phyloP scores from a whole-genome alignment of 1,140 invertebrate genomes.

The Paramacrobiotus metropolitanus region DNA sequence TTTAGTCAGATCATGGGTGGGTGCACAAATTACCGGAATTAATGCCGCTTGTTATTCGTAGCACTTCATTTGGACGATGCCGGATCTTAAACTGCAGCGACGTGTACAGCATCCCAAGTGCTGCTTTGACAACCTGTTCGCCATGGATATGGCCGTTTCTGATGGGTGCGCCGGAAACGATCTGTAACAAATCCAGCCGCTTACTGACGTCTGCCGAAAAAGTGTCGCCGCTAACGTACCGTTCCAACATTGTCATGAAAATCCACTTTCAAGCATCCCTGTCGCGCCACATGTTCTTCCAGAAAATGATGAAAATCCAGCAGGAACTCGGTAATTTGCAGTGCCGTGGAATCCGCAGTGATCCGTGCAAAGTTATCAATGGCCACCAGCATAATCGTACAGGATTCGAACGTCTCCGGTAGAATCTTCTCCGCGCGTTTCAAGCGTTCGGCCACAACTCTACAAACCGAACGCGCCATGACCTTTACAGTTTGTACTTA shows the following conservation, averaged over 20 bases:
- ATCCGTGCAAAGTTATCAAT: background rate
- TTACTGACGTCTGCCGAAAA: background rate
- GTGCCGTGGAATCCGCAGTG: background rate
- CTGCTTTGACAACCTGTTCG: background rate
- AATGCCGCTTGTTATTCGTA: background rate
- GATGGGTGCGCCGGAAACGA: background rate
- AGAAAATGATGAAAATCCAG: conserved; percentile 23
- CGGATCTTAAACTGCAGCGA: background rate
- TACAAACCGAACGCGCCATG: background rate
- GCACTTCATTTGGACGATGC: background rate
- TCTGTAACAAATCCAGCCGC: background rate
- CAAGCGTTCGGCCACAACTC: background rate
- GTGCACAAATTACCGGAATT: background rate
- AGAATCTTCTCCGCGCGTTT: background rate
- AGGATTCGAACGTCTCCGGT: background rate
- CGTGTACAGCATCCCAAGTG: background rate
- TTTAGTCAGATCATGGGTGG: background rate
- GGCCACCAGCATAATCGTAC: background rate
- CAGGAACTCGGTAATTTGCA: conserved; percentile 13
- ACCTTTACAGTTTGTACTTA: background rate
- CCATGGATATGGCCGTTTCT: background rate
- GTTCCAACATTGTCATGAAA: background rate
- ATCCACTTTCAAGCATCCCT: conserved; percentile 22
- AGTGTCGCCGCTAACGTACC: background rate
- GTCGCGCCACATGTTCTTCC: conserved; percentile 19